These are phyloP conservation scores for Cephus runcator DNA, from an alignment of 2,888 invertebrate species.

Conservation along the genomic window DNA sequence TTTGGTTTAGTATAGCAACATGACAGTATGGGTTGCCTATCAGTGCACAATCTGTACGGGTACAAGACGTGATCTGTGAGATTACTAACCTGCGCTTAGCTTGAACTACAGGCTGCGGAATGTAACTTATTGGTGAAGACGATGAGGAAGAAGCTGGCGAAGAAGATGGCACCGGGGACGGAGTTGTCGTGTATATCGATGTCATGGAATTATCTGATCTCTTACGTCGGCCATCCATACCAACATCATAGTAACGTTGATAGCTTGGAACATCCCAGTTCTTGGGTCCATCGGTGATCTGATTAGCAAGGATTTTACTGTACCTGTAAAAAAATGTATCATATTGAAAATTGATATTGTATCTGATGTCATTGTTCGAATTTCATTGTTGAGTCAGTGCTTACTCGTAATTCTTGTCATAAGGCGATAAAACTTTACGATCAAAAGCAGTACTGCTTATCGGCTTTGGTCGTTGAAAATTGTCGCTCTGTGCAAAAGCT, in stretches of 20 bases:
- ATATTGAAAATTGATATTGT: neutral
- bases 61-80: neutral
- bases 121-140: conserved; percentile 22
- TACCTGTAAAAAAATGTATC: conserved; percentile 36
- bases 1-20: neutral
- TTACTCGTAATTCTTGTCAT: conserved; percentile 53
- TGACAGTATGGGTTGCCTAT: neutral
- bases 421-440: conserved; percentile 36
- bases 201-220: conserved; percentile 44
- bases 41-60: neutral
- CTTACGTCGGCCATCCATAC: conserved; percentile 51
- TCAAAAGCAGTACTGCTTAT: conserved; percentile 37
- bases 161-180: conserved; percentile 34
- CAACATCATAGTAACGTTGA: conserved; percentile 42
- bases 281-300: conserved; percentile 45
- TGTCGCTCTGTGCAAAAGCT: conserved; percentile 40
- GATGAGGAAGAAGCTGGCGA: conserved; percentile 9
- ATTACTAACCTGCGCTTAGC: conserved; percentile 37
- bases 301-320: conserved; percentile 51
- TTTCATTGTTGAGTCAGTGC: conserved; percentile 13
- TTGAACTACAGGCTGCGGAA: conserved; percentile 31
- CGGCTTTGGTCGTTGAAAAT: conserved; percentile 35
- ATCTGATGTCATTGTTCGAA: neutral
- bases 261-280: conserved; percentile 46
- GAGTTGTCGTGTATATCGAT: conserved; percentile 19